phyloP scores from a whole-genome alignment of 2,113 vertebrate genomes.

The Orientallactaga bullata region DNA sequence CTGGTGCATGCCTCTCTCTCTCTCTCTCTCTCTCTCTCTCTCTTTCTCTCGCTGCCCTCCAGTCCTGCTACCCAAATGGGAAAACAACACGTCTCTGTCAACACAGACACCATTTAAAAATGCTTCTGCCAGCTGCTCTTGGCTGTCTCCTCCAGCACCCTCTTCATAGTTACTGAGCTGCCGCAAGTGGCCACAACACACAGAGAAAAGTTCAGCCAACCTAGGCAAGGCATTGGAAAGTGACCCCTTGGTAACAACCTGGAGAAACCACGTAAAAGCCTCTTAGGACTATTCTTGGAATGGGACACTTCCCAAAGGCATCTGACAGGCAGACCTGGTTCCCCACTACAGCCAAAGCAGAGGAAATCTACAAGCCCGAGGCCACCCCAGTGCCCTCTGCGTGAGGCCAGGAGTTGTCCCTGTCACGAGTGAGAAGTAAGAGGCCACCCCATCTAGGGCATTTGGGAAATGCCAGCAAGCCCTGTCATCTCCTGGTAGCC shows the following conservation, averaged over 20 bases:
- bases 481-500: not conserved
- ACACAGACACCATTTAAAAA: not conserved
- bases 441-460: not conserved
- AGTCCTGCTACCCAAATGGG: not conserved
- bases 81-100: conserved; percentile 9
- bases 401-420: not conserved
- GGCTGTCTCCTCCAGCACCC: not conserved
- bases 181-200: not conserved
- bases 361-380: not conserved
- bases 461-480: not conserved
- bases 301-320: not conserved
- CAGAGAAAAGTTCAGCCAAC: not conserved
- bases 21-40: not conserved
- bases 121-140: not conserved
- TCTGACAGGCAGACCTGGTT: not conserved
- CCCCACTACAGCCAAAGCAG: not conserved
- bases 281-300: not conserved
- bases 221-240: not conserved
- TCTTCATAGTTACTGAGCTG: not conserved
- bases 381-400: not conserved
- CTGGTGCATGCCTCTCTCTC: no score
- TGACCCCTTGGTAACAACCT: not conserved
- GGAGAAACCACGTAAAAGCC: not conserved
- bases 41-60: not conserved
- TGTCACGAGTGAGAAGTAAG: rapidly evolving